These are phyloP conservation scores for Aradophagus sp. DNA, from an alignment of 1,140 invertebrate species.

Conservation along the genomic window DNA sequence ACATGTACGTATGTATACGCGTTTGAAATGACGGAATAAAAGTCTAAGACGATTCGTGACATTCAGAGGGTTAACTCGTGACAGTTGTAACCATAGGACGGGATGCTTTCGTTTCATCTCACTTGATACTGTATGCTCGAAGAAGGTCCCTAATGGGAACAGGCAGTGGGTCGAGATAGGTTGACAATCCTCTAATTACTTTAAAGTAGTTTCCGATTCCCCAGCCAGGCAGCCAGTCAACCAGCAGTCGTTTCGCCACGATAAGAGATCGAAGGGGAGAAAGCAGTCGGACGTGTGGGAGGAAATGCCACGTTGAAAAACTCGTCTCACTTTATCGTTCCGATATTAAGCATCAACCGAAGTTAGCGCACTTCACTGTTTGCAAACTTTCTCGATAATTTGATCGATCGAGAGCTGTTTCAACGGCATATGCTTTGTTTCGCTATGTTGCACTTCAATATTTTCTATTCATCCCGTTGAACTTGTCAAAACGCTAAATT, in stretches of 20 bases:
- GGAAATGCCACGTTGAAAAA: slow-evolving; percentile 47
- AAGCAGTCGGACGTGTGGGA: slow-evolving; percentile 19
- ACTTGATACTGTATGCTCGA: slow-evolving; percentile 63
- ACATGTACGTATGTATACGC: too few relatives aligned
- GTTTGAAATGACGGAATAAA: slow-evolving; percentile 29
- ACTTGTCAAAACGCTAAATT: too few relatives aligned
- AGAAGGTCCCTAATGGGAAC: slow-evolving; percentile 69
- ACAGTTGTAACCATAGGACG: slow-evolving; percentile 48
- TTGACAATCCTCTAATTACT: slow-evolving; percentile 74
- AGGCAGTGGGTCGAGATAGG: slow-evolving; percentile 63
- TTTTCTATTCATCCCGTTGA: too few relatives aligned
- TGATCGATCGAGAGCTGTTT: slow-evolving; percentile 13
- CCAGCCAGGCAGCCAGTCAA: slow-evolving; percentile 55
- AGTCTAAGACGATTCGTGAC: slow-evolving; percentile 42
- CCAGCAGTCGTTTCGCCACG: slow-evolving; percentile 50
- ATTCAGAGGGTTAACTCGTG: slow-evolving; percentile 46
- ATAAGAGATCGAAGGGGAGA: slow-evolving; percentile 53
- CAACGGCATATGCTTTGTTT: slow-evolving; percentile 9
- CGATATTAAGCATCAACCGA: slow-evolving; percentile 44
- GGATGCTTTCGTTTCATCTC: slow-evolving; percentile 61
- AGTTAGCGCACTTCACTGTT: slow-evolving; percentile 28
- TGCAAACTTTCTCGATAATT: slow-evolving; percentile 35
- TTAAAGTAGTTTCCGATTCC: slow-evolving; percentile 73
- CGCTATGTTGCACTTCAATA: neutral
- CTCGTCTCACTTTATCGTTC: slow-evolving; percentile 43